Conservation (phyloP, 2,888 invertebrate genomes). For the Nysson spinosus region DNA sequence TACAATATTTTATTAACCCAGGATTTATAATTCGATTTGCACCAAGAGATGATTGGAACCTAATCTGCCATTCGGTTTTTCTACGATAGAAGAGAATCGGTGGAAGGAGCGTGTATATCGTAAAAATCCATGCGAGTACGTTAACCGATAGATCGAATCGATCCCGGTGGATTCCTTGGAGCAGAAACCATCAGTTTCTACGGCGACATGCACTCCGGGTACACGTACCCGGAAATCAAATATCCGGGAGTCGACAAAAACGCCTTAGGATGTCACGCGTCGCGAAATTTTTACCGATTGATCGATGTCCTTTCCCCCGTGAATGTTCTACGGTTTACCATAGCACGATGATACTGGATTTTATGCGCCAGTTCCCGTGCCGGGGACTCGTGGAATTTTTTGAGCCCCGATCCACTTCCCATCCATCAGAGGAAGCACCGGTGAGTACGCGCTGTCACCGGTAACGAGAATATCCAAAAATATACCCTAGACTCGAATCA, state of each 20-base stretch:
- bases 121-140: constrained; percentile 51
- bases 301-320: constrained; percentile 45
- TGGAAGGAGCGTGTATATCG: too few relatives aligned
- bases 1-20: too few relatives aligned
- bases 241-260: constrained; percentile 53
- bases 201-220: constrained; percentile 41
- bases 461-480: constrained; percentile 3
- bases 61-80: too few relatives aligned
- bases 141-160: constrained; percentile 53
- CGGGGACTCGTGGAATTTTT: constrained; percentile 26
- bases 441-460: background rate
- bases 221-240: constrained; percentile 53
- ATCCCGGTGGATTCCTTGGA: constrained; percentile 49
- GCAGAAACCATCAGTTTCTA: constrained; percentile 36
- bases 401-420: constrained; percentile 17
- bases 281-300: constrained; percentile 46
- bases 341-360: constrained; percentile 40
- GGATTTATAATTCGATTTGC: too few relatives aligned
- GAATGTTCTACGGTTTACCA: constrained; percentile 29
- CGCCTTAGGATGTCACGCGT: constrained; percentile 46
- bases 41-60: too few relatives aligned
- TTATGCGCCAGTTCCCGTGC: constrained; percentile 39
- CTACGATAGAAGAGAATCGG: constrained; percentile 30
- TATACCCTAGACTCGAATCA: background rate
- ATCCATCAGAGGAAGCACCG: constrained; percentile 21